Percentiles rank a stretch among this genome's conserved stretches.
phyloP scores from a whole-genome alignment of 2,888 invertebrate genomes.

The Capitulum mitella region DNA sequence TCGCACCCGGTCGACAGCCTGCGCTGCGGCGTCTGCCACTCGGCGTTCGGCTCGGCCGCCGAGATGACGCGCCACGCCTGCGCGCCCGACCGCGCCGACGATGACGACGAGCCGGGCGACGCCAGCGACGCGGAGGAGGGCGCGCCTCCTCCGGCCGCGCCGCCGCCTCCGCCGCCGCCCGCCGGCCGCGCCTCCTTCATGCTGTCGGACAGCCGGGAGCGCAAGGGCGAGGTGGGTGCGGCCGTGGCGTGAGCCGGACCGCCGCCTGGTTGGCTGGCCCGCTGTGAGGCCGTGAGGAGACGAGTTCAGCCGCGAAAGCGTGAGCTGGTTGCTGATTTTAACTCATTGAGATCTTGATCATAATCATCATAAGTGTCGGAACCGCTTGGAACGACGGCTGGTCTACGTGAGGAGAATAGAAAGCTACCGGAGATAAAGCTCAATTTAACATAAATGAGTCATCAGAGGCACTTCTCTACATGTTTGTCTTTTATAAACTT shows the following conservation, averaged over 20 bases:
- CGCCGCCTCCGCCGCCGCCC: neutral
- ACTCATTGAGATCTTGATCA: too few relatives aligned
- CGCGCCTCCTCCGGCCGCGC: neutral
- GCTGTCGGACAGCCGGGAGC: neutral
- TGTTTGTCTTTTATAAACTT: too few relatives aligned
- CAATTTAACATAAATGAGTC: too few relatives aligned
- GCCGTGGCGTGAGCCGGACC: too few relatives aligned
- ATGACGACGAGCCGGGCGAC: neutral
- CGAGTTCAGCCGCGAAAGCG: too few relatives aligned
- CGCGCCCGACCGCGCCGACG: neutral
- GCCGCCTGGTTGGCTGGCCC: neutral
- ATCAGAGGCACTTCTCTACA: too few relatives aligned
- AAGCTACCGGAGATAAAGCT: too few relatives aligned
- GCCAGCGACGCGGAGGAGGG: neutral
- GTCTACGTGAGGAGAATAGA: too few relatives aligned
- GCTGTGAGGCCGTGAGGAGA: too few relatives aligned
- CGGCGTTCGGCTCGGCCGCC: slow-evolving; percentile 26
- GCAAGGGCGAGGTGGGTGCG: neutral
- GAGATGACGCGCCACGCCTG: slow-evolving; percentile 28
- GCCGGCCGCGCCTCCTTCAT: neutral
- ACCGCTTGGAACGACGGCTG: too few relatives aligned
- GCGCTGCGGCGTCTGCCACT: slow-evolving; percentile 30
- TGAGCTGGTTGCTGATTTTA: too few relatives aligned
- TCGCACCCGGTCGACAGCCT: slow-evolving; percentile 27
- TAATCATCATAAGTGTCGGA: too few relatives aligned